phyloP scores from a whole-genome alignment of 2,888 invertebrate species.

The Brenthis hecate region DNA sequence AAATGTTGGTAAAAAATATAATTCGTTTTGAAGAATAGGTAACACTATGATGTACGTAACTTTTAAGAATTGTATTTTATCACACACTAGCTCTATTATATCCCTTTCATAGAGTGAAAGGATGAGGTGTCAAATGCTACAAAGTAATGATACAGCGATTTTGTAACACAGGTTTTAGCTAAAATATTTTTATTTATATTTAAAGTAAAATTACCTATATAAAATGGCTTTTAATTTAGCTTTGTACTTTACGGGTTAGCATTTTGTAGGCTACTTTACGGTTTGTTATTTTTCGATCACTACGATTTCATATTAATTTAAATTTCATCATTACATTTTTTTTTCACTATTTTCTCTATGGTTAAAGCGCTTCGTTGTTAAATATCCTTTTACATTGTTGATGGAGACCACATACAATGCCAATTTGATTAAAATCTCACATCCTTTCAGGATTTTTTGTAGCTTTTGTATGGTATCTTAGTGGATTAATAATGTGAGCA shows the following conservation, averaged over 20 bases:
- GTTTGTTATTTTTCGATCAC: no score
- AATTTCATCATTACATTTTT: background rate
- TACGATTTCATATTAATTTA: no score
- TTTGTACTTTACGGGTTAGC: background rate
- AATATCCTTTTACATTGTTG: slow-evolving; percentile 17
- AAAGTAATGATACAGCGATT: slow-evolving; percentile 5
- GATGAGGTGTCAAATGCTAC: slow-evolving; percentile 8
- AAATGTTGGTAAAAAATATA: no score
- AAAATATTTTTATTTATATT: background rate
- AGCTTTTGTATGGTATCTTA: no score
- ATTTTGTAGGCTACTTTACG: no score
- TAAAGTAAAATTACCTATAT: background rate
- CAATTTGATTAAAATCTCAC: slow-evolving; percentile 6
- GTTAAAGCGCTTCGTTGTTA: slow-evolving; percentile 19
- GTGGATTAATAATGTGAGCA: no score
- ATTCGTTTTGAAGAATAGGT: no score
- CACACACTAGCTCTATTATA: background rate
- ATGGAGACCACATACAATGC: slow-evolving; percentile 9
- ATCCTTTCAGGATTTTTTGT: background rate
- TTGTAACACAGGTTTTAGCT: background rate
- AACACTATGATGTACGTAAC: no score
- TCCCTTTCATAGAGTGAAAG: background rate
- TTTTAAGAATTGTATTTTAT: no score
- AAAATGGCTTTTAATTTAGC: background rate
- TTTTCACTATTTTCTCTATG: slow-evolving; percentile 27